Evolutionary conservation across 2,797 vertebrate species (phyloP).

Genomic region (Catamblyrhynchus diadema): DNA sequence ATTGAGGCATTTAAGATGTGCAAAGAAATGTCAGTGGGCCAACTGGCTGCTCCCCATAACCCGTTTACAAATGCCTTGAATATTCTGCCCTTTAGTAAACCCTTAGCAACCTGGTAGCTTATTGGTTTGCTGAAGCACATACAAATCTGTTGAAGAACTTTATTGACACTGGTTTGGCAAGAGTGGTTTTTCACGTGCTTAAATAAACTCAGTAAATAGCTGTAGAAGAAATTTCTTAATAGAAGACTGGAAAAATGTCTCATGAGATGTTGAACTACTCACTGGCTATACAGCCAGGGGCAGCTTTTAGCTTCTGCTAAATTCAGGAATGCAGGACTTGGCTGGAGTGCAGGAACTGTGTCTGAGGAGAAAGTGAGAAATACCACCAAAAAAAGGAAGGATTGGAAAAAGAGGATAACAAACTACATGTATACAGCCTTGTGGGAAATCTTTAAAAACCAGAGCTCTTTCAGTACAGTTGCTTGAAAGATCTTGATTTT

Average conservation of each 20-base stretch:
- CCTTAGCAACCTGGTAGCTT: background rate
- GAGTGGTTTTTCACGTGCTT: background rate
- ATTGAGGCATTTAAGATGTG: rapidly evolving
- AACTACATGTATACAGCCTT: background rate
- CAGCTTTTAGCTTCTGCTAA: background rate
- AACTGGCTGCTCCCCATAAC: background rate
- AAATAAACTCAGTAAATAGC: background rate
- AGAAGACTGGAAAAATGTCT: background rate
- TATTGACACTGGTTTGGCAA: background rate
- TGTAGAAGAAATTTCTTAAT: background rate
- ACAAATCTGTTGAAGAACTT: background rate
- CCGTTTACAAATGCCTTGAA: background rate
- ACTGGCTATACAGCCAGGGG: background rate
- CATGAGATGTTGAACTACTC: background rate
- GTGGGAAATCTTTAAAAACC: background rate
- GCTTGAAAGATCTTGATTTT: background rate
- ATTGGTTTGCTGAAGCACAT: background rate
- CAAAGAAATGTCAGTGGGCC: background rate
- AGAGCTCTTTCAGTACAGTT: background rate
- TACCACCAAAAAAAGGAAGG: background rate
- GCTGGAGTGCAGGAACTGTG: background rate
- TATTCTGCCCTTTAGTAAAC: background rate
- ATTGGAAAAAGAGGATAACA: background rate
- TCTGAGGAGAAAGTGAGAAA: background rate
- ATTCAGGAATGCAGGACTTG: background rate